These are phyloP conservation scores for Sebastes hubbsi DNA, from an alignment of 2,797 vertebrate species.

Conservation along the genomic window DNA sequence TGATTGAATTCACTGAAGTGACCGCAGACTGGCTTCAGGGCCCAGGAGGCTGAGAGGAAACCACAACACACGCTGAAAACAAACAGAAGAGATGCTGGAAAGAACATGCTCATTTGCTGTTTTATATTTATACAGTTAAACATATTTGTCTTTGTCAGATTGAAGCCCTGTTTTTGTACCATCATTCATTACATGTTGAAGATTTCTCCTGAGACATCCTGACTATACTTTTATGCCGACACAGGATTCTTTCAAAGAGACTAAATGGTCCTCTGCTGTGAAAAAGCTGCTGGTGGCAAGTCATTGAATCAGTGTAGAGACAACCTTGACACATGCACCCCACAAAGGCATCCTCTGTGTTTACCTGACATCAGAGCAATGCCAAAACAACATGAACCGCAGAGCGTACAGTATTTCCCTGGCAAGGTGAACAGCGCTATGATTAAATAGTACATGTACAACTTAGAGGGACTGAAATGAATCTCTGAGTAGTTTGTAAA, in stretches of 20 bases:
- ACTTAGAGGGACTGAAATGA: slow-evolving; percentile 40
- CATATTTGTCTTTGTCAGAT: slow-evolving; percentile 9
- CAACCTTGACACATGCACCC: slow-evolving; percentile 39
- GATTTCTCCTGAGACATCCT: background rate
- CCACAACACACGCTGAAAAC: background rate
- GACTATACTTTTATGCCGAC: background rate
- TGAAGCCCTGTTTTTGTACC: background rate
- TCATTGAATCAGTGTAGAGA: background rate
- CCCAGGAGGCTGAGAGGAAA: slow-evolving; percentile 1
- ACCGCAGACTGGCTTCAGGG: background rate
- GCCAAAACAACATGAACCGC: slow-evolving; percentile 45
- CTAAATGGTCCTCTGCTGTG: slow-evolving; percentile 16
- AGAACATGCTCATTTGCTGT: slow-evolving; percentile 5
- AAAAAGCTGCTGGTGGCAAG: slow-evolving; percentile 3
- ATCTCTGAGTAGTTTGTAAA: slow-evolving; percentile 66
- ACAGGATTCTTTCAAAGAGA: background rate
- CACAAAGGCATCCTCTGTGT: slow-evolving; percentile 5
- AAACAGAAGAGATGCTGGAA: background rate
- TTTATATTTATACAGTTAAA: slow-evolving; percentile 14
- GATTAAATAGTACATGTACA: slow-evolving; percentile 27
- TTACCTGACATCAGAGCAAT: slow-evolving; percentile 42
- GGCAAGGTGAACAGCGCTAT: slow-evolving; percentile 12
- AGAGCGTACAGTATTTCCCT: background rate
- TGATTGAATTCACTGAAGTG: slow-evolving; percentile 14
- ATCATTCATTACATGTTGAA: background rate